These are phyloP conservation scores for Smittia sp. DNA, from an alignment of 2,888 invertebrate genomes.

Conservation along the genomic window DNA sequence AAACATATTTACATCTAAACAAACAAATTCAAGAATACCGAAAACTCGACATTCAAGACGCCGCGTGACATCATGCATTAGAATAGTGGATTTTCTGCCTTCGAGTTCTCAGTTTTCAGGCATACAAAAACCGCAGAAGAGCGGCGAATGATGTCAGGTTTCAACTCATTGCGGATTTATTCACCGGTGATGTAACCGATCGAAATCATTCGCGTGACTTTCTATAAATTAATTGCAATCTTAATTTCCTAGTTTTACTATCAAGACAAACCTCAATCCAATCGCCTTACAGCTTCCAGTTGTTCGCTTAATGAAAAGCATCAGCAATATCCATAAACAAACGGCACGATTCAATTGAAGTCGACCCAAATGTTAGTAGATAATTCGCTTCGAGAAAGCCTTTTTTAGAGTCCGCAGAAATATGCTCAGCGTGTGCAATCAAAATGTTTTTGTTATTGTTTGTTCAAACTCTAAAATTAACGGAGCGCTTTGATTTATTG, in stretches of 20 bases:
- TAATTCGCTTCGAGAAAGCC: background rate
- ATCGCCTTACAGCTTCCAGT: no score
- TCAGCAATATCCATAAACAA: background rate
- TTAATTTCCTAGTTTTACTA: no score
- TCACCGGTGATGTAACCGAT: no score
- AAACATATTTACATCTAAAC: no score
- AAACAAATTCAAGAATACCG: background rate
- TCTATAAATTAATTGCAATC: no score
- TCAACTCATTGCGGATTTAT: background rate
- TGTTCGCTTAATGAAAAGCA: no score
- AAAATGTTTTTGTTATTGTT: background rate
- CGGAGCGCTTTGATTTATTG: background rate
- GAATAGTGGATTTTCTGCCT: slow-evolving; percentile 1
- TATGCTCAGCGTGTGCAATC: background rate
- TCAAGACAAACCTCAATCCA: no score
- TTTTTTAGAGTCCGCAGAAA: background rate
- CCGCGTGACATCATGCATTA: slow-evolving; percentile 15
- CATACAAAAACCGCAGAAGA: background rate
- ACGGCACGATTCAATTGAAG: background rate
- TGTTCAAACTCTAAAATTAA: background rate
- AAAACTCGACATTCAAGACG: slow-evolving; percentile 10
- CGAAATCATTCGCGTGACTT: no score
- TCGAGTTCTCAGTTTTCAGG: background rate
- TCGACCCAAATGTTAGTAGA: background rate
- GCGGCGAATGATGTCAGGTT: background rate